Evolutionary conservation across 2,113 vertebrate species (phyloP).

Genomic region (Psophia crepitans): DNA sequence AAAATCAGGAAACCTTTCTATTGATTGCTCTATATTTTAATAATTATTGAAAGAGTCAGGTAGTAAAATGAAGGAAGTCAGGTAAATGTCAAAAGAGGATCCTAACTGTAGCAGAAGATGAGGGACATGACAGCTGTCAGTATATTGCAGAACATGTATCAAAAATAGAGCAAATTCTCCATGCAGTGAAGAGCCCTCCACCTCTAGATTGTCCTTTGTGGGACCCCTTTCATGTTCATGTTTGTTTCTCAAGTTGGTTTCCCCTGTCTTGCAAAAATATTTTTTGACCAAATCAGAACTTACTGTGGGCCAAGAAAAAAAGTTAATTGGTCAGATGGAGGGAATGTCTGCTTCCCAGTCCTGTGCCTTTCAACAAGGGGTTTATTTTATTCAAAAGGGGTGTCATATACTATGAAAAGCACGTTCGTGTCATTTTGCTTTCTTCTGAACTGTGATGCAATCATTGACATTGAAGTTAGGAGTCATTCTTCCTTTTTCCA

Average conservation of each 20-base stretch:
- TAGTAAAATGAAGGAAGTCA: not conserved
- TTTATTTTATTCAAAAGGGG: not conserved
- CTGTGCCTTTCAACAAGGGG: not conserved
- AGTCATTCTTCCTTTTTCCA: not conserved
- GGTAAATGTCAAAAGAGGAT: not conserved
- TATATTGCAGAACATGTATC: not conserved
- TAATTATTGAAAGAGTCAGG: not conserved
- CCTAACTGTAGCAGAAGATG: not conserved
- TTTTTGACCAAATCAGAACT: not conserved
- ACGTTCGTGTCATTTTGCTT: not conserved
- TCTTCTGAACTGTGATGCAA: not conserved
- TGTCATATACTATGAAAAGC: not conserved
- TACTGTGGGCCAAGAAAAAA: not conserved
- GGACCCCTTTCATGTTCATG: not conserved
- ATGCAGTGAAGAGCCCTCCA: not conserved
- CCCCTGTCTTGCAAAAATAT: not conserved
- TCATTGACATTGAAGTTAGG: not conserved
- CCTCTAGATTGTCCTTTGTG: not conserved
- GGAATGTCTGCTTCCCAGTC: not conserved
- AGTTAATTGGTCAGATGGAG: fast-evolving
- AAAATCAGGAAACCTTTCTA: not conserved
- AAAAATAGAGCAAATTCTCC: not conserved
- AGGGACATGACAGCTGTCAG: not conserved
- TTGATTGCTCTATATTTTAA: not conserved
- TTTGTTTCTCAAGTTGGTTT: not conserved